These are phyloP conservation scores for Protosalanx chinensis DNA, from an alignment of 2,797 vertebrate genomes.

Conservation along the genomic window DNA sequence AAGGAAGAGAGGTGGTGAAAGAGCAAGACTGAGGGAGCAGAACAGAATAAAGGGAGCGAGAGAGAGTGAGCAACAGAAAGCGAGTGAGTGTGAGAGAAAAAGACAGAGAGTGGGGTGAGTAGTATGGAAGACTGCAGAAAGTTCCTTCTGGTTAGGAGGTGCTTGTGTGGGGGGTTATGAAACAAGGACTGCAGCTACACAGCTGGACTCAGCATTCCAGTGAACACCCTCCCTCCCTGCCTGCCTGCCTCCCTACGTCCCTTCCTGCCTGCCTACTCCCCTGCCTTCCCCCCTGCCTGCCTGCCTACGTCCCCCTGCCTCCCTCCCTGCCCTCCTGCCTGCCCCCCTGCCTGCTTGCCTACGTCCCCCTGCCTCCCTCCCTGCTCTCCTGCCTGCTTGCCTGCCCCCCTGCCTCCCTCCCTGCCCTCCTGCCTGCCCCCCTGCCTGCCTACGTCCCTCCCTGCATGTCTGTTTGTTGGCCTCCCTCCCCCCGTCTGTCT, in stretches of 20 bases:
- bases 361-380: not conserved
- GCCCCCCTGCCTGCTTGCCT: no score
- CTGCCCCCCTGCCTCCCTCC: not conserved
- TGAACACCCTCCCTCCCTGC: not conserved
- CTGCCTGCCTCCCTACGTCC: not conserved
- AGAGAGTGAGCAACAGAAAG: no score
- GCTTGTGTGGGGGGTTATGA: not conserved
- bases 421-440: no score
- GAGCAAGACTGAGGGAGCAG: not conserved
- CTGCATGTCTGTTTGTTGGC: not conserved
- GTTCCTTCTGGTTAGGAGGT: not conserved
- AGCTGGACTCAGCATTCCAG: not conserved
- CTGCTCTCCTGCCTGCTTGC: not conserved
- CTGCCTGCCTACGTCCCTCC: not conserved
- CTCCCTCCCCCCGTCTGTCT: not conserved
- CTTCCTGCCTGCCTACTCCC: no score
- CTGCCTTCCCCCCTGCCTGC: not conserved
- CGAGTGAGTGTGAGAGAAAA: no score
- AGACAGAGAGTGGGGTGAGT: not conserved
- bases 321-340: no score
- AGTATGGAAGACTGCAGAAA: not conserved
- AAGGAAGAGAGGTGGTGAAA: not conserved
- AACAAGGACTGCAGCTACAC: not conserved
- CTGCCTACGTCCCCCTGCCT: not conserved
- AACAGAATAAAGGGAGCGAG: no score